A percentile compares a stretch with the other conserved stretches of the same genome.
Evolutionary conservation across 1,140 invertebrate genomes (phyloP).

Genomic region (Mesaphorura yosii): DNA sequence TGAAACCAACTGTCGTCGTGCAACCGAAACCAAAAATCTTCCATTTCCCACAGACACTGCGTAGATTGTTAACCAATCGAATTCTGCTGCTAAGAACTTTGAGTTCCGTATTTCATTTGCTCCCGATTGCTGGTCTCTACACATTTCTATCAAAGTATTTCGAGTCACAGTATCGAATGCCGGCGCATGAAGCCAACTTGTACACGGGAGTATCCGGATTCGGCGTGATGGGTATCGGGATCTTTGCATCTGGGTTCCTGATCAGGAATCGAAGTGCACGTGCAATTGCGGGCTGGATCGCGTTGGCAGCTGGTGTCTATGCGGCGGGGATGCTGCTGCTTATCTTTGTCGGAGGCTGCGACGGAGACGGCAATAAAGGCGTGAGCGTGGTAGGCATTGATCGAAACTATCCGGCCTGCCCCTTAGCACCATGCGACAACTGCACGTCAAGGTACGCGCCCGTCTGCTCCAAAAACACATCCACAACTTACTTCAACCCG

Average conservation of each 20-base stretch:
- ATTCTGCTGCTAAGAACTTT: constrained; percentile 81
- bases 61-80: constrained; percentile 72
- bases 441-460: constrained; percentile 16
- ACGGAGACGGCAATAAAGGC: neutral
- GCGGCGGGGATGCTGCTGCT: constrained; percentile 47
- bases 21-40: constrained; percentile 6
- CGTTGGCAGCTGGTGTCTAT: constrained; percentile 73
- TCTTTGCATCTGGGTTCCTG: constrained; percentile 47
- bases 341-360: constrained; percentile 24
- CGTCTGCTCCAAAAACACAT: constrained; percentile 58
- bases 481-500: constrained; percentile 70
- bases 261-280: constrained; percentile 78
- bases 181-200: constrained; percentile 77
- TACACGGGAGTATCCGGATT: constrained; percentile 74
- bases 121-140: constrained; percentile 81
- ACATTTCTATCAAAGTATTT: constrained; percentile 89
- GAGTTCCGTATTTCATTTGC: constrained; percentile 73
- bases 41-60: constrained; percentile 73
- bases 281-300: constrained; percentile 81
- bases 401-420: neutral
- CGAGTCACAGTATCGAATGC: constrained; percentile 77
- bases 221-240: constrained; percentile 64
- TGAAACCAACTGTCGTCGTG: constrained; percentile 37
- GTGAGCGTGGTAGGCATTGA: neutral
- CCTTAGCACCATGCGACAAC: neutral